A percentile compares a stretch with the other conserved stretches of the same genome.
Evolutionary conservation across 2,888 invertebrate genomes (phyloP).

Genomic region (Amaurobius ferox): DNA sequence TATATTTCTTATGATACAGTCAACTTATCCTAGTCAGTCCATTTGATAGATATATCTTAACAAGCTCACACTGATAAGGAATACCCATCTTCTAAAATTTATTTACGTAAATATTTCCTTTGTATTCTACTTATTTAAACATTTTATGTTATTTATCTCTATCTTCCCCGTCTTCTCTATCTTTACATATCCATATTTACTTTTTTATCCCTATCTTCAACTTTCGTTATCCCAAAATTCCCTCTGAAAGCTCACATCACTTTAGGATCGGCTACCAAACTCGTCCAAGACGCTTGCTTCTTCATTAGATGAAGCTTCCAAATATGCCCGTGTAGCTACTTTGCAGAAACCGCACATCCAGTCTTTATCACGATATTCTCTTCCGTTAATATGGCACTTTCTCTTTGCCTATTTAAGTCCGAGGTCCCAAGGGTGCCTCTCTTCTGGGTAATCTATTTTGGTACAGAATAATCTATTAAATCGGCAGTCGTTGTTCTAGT

Average conservation of each 20-base stretch:
- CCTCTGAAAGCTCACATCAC: not conserved
- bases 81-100: no score
- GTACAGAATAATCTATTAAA: slow-evolving; percentile 25
- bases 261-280: not conserved
- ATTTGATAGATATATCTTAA: no score
- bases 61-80: no score
- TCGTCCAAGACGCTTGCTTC: not conserved
- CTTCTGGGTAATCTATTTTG: slow-evolving; percentile 25
- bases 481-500: slow-evolving; percentile 15
- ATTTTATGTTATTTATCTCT: no score
- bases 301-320: not conserved
- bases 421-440: slow-evolving; percentile 26
- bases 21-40: no score
- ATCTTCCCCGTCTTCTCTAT: no score
- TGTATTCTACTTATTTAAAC: no score
- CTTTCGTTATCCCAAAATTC: not conserved
- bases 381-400: slow-evolving; percentile 47
- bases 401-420: not conserved
- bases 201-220: no score
- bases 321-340: not conserved
- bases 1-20: no score
- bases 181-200: no score
- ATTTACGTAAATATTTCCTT: no score
- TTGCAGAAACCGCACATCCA: not conserved
- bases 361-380: slow-evolving; percentile 21